A percentile compares a stretch with the other conserved stretches of the same genome.
Evolutionary conservation across 2,113 vertebrate genomes (phyloP).

Genomic region (Nyctereutes procyonoides): DNA sequence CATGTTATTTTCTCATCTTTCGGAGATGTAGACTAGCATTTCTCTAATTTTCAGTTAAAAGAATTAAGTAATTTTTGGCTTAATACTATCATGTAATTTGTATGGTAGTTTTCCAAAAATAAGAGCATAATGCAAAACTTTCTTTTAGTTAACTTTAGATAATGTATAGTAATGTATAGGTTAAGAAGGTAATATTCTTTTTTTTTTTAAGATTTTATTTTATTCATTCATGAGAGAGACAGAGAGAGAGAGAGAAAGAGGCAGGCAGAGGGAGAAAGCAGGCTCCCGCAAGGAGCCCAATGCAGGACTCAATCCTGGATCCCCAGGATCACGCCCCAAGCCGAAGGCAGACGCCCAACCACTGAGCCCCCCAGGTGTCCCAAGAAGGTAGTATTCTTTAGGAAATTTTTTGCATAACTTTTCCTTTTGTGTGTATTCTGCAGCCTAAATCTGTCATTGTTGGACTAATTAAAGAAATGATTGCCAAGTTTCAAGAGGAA

Average conservation of each 20-base stretch:
- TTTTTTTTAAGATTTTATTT: too few relatives aligned
- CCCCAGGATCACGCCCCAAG: too few relatives aligned
- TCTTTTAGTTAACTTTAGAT: not conserved
- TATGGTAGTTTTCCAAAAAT: conserved; percentile 15
- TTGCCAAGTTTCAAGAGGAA: conserved; percentile 94
- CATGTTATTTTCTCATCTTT: not conserved
- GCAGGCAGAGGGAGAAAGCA: too few relatives aligned
- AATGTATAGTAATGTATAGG: not conserved
- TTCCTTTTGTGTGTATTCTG: conserved; percentile 72
- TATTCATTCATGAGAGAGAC: too few relatives aligned
- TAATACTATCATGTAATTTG: conserved; percentile 6
- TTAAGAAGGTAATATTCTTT: conserved; percentile 33
- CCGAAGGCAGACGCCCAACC: too few relatives aligned
- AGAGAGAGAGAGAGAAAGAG: too few relatives aligned
- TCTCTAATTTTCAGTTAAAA: conserved; percentile 31
- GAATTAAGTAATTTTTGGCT: conserved; percentile 1
- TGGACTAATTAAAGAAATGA: conserved; percentile 94
- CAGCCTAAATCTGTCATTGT: conserved; percentile 94
- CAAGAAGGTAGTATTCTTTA: conserved; percentile 34
- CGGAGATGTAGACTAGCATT: not conserved
- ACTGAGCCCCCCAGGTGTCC: too few relatives aligned
- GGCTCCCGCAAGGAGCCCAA: too few relatives aligned
- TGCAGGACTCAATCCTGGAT: too few relatives aligned
- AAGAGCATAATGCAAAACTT: not conserved
- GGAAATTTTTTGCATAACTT: not conserved